Percentiles rank a stretch among this genome's conserved stretches.
These are phyloP conservation scores for Syndactyla subalaris DNA, from an alignment of 2,797 vertebrate genomes.

Conservation along the genomic window DNA sequence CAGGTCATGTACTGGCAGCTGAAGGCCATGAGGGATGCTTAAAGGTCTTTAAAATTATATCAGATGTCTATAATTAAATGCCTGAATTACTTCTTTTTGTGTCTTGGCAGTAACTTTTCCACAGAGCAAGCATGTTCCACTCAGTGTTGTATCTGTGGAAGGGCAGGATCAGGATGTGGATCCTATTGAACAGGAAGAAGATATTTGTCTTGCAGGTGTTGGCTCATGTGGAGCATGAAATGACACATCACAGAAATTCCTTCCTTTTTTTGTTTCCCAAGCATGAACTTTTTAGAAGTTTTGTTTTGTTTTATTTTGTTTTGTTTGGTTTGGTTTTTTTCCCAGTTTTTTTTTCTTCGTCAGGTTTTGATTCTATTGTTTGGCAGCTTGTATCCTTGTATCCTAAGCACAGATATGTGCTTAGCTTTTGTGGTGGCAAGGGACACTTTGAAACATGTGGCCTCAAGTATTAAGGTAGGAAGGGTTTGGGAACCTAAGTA, in stretches of 20 bases:
- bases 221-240: background rate
- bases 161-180: slow-evolving; percentile 5
- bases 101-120: background rate
- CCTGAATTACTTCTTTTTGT: background rate
- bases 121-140: background rate
- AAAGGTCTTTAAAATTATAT: background rate
- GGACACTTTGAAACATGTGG: background rate
- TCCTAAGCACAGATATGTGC: background rate
- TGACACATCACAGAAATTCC: background rate
- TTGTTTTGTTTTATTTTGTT: too few species aligned
- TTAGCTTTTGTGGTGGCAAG: background rate
- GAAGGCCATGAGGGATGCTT: background rate
- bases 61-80: background rate
- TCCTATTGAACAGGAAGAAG: slow-evolving; percentile 18
- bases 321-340: too few species aligned
- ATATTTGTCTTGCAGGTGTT: background rate
- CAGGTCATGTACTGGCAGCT: background rate
- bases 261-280: background rate
- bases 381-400: background rate
- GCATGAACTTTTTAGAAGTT: background rate
- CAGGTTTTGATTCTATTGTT: background rate
- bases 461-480: background rate
- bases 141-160: background rate
- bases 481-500: background rate
- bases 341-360: background rate